A percentile compares a stretch with the other conserved stretches of the same genome.
These are phyloP conservation scores for Vireo griseus DNA, from an alignment of 2,797 vertebrate genomes.

Conservation along the genomic window DNA sequence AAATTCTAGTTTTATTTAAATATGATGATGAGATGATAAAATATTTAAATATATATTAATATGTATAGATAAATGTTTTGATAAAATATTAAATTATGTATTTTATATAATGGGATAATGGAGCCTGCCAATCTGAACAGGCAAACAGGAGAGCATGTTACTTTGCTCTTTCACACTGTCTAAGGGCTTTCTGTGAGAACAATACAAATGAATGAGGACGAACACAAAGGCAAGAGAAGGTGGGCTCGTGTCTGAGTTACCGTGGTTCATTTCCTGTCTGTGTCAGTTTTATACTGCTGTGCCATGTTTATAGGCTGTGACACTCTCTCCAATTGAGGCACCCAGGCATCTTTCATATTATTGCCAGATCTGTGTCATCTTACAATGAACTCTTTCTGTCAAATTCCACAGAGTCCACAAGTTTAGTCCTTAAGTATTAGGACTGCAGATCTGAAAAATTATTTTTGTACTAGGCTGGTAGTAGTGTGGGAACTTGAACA, in stretches of 20 bases:
- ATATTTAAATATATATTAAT: neutral
- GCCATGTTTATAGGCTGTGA: neutral
- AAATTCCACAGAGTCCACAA: neutral
- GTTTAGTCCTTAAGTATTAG: neutral
- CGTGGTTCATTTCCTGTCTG: neutral
- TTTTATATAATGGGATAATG: neutral
- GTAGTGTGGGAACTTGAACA: neutral
- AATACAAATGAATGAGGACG: neutral
- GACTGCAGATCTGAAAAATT: neutral
- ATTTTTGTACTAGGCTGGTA: neutral
- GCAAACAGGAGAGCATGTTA: rapidly evolving
- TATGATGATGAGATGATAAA: neutral
- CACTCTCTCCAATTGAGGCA: neutral
- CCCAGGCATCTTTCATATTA: neutral
- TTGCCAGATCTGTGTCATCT: neutral
- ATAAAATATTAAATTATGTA: neutral
- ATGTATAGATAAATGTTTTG: neutral
- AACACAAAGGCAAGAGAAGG: neutral
- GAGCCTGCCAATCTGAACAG: neutral
- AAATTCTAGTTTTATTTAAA: neutral
- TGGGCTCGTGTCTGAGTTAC: neutral
- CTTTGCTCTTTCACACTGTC: neutral
- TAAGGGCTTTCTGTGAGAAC: neutral
- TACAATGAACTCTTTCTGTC: neutral
- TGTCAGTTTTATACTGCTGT: neutral